Conservation (phyloP, 2,888 invertebrate genomes). For the Cynaeus angustus region DNA sequence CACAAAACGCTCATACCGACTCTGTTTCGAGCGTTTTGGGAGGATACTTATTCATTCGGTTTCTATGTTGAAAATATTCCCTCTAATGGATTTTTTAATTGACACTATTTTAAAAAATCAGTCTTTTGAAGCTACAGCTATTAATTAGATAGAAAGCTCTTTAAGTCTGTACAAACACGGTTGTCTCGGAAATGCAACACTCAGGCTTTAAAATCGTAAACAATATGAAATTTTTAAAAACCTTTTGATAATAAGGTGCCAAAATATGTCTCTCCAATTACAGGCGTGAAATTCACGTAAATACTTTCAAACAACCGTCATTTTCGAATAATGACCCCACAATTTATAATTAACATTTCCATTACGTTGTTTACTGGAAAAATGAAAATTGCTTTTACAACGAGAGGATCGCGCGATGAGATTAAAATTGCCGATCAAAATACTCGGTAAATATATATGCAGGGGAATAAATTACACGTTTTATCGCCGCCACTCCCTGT, state of each 20-base stretch:
- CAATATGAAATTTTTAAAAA: background rate
- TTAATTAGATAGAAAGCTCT: background rate
- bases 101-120: background rate
- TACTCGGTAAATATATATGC: constrained; percentile 40
- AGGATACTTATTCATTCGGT: constrained; percentile 1
- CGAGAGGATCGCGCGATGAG: constrained; percentile 14
- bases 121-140: background rate
- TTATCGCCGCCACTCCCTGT: constrained; percentile 37
- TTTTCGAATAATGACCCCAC: constrained; percentile 10
- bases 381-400: constrained; percentile 36
- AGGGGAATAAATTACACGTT: constrained; percentile 46
- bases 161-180: too few relatives aligned
- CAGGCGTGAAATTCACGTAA: background rate
- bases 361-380: constrained; percentile 34
- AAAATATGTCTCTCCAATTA: background rate
- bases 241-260: background rate
- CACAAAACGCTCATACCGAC: constrained; percentile 12
- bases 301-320: background rate
- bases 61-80: background rate
- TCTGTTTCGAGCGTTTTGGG: background rate
- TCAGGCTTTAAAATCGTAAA: background rate
- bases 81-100: constrained; percentile 5
- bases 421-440: constrained; percentile 45
- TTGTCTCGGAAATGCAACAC: too few relatives aligned
- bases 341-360: constrained; percentile 34